Conservation (phyloP, 2,797 vertebrate species). For the Knipowitschia caucasica region DNA sequence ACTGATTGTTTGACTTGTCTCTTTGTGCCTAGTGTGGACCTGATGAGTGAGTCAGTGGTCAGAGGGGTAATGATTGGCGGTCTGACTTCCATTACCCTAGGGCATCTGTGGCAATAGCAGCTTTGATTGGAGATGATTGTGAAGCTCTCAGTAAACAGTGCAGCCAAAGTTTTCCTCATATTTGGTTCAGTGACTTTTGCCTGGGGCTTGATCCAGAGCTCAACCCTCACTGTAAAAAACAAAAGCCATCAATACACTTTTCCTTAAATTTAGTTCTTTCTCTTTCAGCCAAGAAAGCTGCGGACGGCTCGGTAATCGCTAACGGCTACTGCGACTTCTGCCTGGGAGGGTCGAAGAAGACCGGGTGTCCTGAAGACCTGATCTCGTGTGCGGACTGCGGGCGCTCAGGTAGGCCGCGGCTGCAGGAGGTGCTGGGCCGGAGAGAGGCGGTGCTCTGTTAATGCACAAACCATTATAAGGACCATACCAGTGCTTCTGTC, state of each 20-base stretch:
- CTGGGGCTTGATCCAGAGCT: background rate
- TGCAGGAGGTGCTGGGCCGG: constrained; percentile 64
- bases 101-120: too few relatives aligned
- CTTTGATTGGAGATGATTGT: background rate
- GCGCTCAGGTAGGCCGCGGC: constrained; percentile 83
- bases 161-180: background rate
- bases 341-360: constrained; percentile 92
- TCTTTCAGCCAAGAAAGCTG: constrained; percentile 86
- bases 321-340: constrained; percentile 96
- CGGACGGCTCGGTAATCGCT: constrained; percentile 89
- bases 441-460: constrained; percentile 64
- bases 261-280: constrained; percentile 21
- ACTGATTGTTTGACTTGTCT: too few relatives aligned
- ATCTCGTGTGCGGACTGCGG: constrained; percentile 95
- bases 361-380: constrained; percentile 91
- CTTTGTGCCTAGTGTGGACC: too few relatives aligned
- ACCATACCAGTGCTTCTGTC: constrained; percentile 64
- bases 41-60: too few relatives aligned
- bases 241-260: background rate
- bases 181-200: background rate
- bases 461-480: constrained; percentile 50
- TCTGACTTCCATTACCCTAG: too few relatives aligned
- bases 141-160: background rate
- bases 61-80: too few relatives aligned
- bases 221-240: background rate